Base-by-base conservation (phyloP, 2,113 vertebrate genomes). In the Lophura nycthemera region DNA sequence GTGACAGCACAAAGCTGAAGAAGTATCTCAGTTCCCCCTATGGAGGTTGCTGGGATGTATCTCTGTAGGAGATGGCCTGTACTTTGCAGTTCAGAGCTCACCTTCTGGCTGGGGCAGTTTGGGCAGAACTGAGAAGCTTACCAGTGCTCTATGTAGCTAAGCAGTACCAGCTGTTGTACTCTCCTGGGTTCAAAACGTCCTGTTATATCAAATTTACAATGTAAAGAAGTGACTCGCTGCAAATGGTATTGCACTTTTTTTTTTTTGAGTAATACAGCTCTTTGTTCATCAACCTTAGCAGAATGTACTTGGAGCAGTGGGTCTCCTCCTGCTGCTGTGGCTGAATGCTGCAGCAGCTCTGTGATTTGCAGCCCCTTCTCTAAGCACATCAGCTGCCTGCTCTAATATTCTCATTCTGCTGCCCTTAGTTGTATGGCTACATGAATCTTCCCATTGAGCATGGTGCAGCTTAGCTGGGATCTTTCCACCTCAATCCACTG, bases 21-120 rank as follows among this genome's bases (percentile, higher is more conserved):
- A 45, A 56, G 6, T 34, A 21, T 42, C 27, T 63, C 10, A 56
- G 18, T 21, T 71, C 16, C 32, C 67, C 40, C 17, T 34, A 16
- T 43, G 36, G 69, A 59, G 15, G 19, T 4, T 71, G 38, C 25
- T 65, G 27, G 17, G 2, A 1, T 8, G 50, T 16, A 15, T 91
- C 8, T 19, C 29, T 52, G 10, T 60, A n/a, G 36, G 38, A 76
- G 32, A 25, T 10, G 22, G 25, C 13, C 61, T 7, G 1, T 57
- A 29, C 21, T 38, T 11, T 64, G 43, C 13, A 7, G 1, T 78
- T 69, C 65, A 70, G 48, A 74, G 14, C 8, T 88, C 27, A 36
- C 10, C 16, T 60, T 29, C 18, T 32, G 21, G 38, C 8, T 69
- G 40, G 8, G 20, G 9, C 56, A 42, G 19, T 0, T 0, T 11